Evolutionary conservation across 2,797 vertebrate genomes (phyloP).

Genomic region (Lepidocolaptes lacrymiger): DNA sequence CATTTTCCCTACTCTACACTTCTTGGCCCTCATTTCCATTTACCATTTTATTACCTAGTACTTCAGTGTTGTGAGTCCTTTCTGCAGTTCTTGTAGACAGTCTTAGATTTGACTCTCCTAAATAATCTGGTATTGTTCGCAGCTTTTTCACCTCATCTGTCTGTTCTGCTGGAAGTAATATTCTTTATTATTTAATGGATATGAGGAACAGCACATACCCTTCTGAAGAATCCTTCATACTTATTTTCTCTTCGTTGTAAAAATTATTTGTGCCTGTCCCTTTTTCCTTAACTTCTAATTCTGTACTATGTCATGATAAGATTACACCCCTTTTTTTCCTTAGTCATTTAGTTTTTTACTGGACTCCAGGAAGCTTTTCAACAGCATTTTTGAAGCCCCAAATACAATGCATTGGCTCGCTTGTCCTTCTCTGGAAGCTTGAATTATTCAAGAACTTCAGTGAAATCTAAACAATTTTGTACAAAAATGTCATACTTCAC

Average conservation of each 20-base stretch:
- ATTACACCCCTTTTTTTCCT: not conserved
- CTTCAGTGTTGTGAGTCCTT: not conserved
- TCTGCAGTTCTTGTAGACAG: not conserved
- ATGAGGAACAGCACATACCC: not conserved
- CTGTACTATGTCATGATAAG: not conserved
- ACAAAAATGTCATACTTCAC: not conserved
- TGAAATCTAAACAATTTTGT: not conserved
- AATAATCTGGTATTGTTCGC: not conserved
- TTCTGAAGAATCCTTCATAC: not conserved
- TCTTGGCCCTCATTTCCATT: not conserved
- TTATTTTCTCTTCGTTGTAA: not conserved
- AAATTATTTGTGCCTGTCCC: not conserved
- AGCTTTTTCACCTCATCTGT: not conserved
- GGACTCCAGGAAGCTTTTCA: not conserved
- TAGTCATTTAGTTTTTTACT: not conserved
- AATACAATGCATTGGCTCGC: not conserved
- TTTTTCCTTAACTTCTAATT: not conserved
- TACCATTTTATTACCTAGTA: not conserved
- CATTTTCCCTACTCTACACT: not conserved
- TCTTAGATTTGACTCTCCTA: not conserved
- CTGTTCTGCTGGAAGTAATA: not conserved
- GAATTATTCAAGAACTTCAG: not conserved
- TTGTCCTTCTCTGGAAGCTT: not conserved
- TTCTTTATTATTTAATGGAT: constrained; percentile 7
- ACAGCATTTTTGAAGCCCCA: not conserved